Evolutionary conservation across 1,140 invertebrate species (phyloP), one percentile per base, ranked within the genome.

Genomic region (Drosophila parabipectinata): DNA sequence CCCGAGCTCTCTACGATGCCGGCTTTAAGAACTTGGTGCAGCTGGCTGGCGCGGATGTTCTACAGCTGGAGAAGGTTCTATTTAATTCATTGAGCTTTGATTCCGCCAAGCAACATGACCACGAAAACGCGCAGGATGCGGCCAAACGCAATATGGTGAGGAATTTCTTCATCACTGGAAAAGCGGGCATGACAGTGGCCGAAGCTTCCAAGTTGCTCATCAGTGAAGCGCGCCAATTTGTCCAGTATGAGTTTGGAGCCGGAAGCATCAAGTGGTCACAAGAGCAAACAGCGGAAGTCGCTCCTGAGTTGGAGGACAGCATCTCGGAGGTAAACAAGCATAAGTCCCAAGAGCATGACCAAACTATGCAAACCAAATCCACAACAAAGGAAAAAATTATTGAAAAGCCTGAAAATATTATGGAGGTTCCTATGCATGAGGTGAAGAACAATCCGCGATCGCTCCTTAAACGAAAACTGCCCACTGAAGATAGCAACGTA

Each of bases 161-260:
- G 87, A 94, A 94, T 80, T 94, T 98, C 62, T 98, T 96, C 94
- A 95, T 99, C 21, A 96, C 95, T 1, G 97, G 97, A 12, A 95
- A 94, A 91, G 94, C 95, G 83, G 96, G 88, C 28, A 93, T 98
- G 59, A 97, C 97, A 37, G 95, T 96, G 45, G 93, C 93, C 63
- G 95, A 98, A 92, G 97, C 97, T 14, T 97, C 98, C 15, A 85
- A 93, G 61, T 92, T 97, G 52, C 93, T 99, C 4, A 95, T 99
- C 37, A 77, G 93, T 34, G 97, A 98, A 92, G 97, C 98, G 14
- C 94, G 96, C 80, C 92, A 93, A 69, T 94, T 95, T 92, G 91
- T 97, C 4, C 92, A 95, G 85, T 82, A 92, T 59, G 94, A 95
- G 92, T 93, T 95, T 59, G 95, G 95, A 5, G 92, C 94, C 2